Percentiles rank a stretch among this genome's conserved stretches.
These are phyloP conservation scores for Prochilodus magdalenae DNA, from an alignment of 2,113 vertebrate genomes.

Conservation along the genomic window DNA sequence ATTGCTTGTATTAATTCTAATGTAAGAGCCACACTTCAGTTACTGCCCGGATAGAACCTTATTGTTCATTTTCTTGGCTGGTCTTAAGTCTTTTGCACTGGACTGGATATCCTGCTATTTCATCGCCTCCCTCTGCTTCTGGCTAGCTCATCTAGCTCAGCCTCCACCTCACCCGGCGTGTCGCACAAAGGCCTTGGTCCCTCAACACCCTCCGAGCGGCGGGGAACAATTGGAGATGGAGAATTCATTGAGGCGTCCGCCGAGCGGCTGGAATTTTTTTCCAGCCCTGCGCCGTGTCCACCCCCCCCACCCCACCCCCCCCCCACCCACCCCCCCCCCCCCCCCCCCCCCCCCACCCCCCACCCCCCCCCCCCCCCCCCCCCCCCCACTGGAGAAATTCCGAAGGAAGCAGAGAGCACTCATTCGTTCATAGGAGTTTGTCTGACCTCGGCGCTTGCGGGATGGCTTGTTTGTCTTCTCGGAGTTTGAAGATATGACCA, in stretches of 20 bases:
- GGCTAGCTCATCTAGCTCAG: conserved; percentile 12
- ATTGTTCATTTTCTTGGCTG: background rate
- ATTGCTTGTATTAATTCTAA: background rate
- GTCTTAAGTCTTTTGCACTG: background rate
- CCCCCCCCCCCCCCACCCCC: background rate
- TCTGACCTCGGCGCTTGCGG: background rate
- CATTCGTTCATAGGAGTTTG: background rate
- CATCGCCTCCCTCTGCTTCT: background rate
- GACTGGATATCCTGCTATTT: background rate
- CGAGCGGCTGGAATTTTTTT: background rate
- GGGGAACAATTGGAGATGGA: conserved; percentile 14
- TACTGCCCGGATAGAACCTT: background rate
- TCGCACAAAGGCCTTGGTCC: conserved; percentile 32
- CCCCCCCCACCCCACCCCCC: background rate
- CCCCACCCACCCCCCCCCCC: background rate
- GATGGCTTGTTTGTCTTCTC: background rate
- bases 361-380: background rate
- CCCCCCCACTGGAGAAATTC: background rate
- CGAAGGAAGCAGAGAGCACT: background rate
- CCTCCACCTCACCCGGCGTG: conserved; percentile 8
- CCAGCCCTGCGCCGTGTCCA: background rate
- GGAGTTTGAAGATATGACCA: background rate
- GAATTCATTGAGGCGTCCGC: conserved; percentile 16
- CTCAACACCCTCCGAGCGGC: background rate
- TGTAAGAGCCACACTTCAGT: background rate